Evolutionary conservation across 2,113 vertebrate genomes (phyloP), one percentile per base, ranked within the genome.

Genomic region (Crotalus helleri): DNA sequence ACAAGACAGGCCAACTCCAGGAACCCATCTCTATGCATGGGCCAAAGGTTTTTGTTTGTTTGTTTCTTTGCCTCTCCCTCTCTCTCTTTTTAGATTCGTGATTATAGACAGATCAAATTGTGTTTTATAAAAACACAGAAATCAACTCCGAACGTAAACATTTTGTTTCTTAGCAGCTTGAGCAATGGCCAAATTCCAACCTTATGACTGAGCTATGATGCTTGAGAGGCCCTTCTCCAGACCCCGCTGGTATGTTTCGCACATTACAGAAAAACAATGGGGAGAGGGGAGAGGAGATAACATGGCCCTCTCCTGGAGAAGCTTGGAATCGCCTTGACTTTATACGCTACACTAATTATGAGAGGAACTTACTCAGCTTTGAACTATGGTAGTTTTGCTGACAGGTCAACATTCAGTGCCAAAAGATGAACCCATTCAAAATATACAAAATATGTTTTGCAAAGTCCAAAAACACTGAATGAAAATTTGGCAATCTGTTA

Each of bases 301-400:
- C 23, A 89, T 55, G 85, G 55, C 90, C 90, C 90, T 91, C 90
- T 92, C 19, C 90, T 61, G 93, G 87, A 59, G 11, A n/a, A 89
- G 85, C 54, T 59, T 33, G 39, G 85, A 74, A 91, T 61, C 46
- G 86, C 55, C 29, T 12, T 2, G 2, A 26, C 1, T 53, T n/a
- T 81, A 57, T 12, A 88, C 8, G 9, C 3, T 85, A 54, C 33
- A 49, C 2, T 57, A 49, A 46, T 59, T 29, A 85, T 54, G 55
- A 46, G 13, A 57, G 12, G n/a, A 29, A 7, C 85, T 51, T 85
- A 44, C 29, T 46, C 10, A 33, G 5, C 10, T 1, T 55, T 49
- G 24, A 44, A 15, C 55, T 51, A 51, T 44, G 29, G 12, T 49
- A 12, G 2, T 23, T 87, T 81, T 33, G n/a, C 61, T 91, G 55